Base-by-base conservation (phyloP, 2,113 vertebrate species). In the Bostrychus sinensis region DNA sequence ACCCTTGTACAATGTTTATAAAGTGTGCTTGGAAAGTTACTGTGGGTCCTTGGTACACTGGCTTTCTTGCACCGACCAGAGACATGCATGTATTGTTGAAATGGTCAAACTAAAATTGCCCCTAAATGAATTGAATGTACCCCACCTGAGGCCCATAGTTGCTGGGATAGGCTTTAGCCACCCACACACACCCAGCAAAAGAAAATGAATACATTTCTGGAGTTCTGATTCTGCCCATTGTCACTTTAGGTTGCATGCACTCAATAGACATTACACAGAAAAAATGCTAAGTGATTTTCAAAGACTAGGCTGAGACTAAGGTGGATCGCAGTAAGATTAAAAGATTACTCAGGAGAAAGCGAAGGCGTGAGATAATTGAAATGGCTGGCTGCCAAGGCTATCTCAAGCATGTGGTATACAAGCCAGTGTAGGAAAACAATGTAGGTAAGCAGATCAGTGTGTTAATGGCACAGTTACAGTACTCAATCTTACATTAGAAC, bases 341-440 rank as follows among this genome's bases (percentile, higher is more conserved):
- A 79, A 86, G 86, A 86, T 83, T 81, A 79, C 72, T 77, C 73
- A 32, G 43, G 63, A 81, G 79, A 68, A 86, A 82, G 81, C 70
- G 65, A 79, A 81, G 76, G 69, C 1, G 54, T 70, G 73, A 77
- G 77, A 83, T 88, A 86, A 86, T 88, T 85, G 77, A 84, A 83
- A 84, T 84, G 86, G 84, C 73, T 0, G 38, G 20, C 59, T 72
- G 86, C 83, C 81, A 86, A 72, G 39, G 41, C 73, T 56, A 39
- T 67, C 42, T 69, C 64, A 37, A 56, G 46, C 66, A 59, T 23
- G 54, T 45, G 16, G 56, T 60, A 48, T 61, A 65, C 54, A 54
- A 70, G 54, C 23, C 62, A 43, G 64, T 62, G 20, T 50, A 65
- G 80, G 59, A 66, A 69, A 76, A 62, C 64, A 56, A 56, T 34